Percentiles rank a stretch among this genome's conserved stretches.
phyloP scores from a whole-genome alignment of 2,888 invertebrate species.

The Pachycephus smyrnensis region DNA sequence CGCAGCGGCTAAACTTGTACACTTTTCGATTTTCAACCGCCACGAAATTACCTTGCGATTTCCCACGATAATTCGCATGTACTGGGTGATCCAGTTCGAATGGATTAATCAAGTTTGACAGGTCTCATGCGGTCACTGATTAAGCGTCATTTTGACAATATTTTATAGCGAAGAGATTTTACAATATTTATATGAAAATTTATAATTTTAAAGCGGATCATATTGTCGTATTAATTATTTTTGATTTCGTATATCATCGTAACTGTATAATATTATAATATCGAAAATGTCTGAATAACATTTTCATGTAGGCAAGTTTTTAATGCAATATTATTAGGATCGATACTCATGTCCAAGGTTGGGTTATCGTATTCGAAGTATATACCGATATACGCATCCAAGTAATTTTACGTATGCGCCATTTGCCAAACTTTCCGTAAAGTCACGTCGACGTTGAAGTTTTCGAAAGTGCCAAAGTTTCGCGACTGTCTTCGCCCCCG shows the following conservation, averaged over 20 bases:
- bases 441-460: neutral
- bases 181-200: neutral
- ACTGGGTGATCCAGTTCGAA: neutral
- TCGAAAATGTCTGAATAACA: neutral
- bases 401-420: slow-evolving; percentile 14
- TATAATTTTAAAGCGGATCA: neutral
- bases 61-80: neutral
- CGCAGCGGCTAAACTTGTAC: slow-evolving; percentile 25
- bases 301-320: neutral
- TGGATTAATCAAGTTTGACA: neutral
- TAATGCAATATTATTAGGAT: neutral
- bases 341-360: neutral
- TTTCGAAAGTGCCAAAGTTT: neutral
- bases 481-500: neutral
- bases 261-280: neutral
- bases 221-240: neutral
- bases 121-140: neutral
- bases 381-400: neutral
- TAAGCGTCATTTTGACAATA: neutral
- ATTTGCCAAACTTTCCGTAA: slow-evolving; percentile 18
- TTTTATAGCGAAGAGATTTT: neutral
- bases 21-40: neutral
- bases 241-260: neutral
- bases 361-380: neutral
- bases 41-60: neutral